Evolutionary conservation across 2,888 invertebrate species (phyloP), one percentile per base, ranked within the genome.

Genomic region (Hipparchia semele): DNA sequence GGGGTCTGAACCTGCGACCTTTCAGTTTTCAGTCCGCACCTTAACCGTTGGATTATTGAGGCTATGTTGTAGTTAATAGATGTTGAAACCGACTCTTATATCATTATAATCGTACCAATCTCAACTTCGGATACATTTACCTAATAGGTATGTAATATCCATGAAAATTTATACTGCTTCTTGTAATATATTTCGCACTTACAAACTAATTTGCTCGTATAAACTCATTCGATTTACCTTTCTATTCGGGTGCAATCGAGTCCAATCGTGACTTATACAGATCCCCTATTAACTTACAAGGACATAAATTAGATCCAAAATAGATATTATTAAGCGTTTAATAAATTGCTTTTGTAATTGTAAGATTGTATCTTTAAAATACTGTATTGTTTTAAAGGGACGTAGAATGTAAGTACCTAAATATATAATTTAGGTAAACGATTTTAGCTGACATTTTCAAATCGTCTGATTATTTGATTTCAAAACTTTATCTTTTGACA

Each of bases 211-310:
- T 73, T 70, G 23, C 12, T 49, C 45, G 67, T 68, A 70, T 70
- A 70, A 73, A 72, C 64, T 54, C 68, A 73, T 76, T 74, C 68
- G 74, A 74, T 69, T 74, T 76, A 71, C 76, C 76, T 76, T 76
- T 76, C 76, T 58, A 71, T 74, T 76, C 72, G 74, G 64, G 65
- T 59, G 70, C 74, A 72, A 72, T 74, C 68, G 70, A 74, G 68
- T 68, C 7, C 61, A 72, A 61, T 76, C 76, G 76, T 76, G 76
- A 76, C 72, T 74, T 62, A 68, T 68, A 65, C 51, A 59, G 51
- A 71, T 74, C 74, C 70, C 70, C 68, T 70, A 67, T 72, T 68
- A 39, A 71, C 60, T 23, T 45, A 65, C 72, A 72, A 74, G 74
- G 76, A 76, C 74, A 67, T 62, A 56, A 66, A 74, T 72, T 67